phyloP scores from a whole-genome alignment of 2,113 vertebrate genomes.

The Coreoperca whiteheadi region DNA sequence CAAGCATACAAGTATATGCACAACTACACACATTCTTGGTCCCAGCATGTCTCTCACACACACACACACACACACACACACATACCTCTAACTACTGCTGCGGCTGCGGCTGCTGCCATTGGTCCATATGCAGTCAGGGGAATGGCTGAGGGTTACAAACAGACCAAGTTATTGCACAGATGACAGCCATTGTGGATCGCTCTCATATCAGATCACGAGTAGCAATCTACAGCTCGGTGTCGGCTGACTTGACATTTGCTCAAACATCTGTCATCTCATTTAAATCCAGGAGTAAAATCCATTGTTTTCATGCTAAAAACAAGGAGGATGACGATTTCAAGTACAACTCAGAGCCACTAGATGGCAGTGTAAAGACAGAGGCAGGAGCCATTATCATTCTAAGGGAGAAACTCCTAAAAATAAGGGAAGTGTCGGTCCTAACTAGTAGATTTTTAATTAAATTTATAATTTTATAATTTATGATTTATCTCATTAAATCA shows the following conservation, averaged over 20 bases:
- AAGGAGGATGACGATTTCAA: not conserved
- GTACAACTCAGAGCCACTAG: constrained; percentile 31
- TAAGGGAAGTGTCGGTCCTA: not conserved
- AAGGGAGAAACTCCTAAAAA: not conserved
- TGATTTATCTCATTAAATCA: too few relatives aligned
- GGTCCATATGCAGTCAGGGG: constrained; percentile 98
- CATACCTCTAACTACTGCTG: constrained; percentile 93
- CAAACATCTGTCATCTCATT: constrained; percentile 49
- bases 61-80: constrained; percentile 46
- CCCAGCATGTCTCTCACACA: not conserved
- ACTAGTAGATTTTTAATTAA: too few relatives aligned
- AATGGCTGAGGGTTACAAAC: constrained; percentile 88
- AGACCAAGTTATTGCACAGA: constrained; percentile 43
- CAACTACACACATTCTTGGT: not conserved
- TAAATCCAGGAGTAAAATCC: constrained; percentile 7
- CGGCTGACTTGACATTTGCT: constrained; percentile 50
- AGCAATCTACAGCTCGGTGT: constrained; percentile 48
- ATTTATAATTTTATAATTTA: too few relatives aligned
- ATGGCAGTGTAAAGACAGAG: constrained; percentile 36
- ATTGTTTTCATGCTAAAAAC: not conserved
- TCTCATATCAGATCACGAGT: constrained; percentile 13
- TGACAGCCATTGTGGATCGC: constrained; percentile 5
- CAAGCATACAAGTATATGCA: constrained; percentile 28
- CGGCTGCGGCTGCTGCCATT: constrained; percentile 94
- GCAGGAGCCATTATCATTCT: not conserved